Percentiles rank a stretch among this genome's conserved stretches.
phyloP scores from a whole-genome alignment of 2,888 invertebrate species.

The Platerodrilus igneus region DNA sequence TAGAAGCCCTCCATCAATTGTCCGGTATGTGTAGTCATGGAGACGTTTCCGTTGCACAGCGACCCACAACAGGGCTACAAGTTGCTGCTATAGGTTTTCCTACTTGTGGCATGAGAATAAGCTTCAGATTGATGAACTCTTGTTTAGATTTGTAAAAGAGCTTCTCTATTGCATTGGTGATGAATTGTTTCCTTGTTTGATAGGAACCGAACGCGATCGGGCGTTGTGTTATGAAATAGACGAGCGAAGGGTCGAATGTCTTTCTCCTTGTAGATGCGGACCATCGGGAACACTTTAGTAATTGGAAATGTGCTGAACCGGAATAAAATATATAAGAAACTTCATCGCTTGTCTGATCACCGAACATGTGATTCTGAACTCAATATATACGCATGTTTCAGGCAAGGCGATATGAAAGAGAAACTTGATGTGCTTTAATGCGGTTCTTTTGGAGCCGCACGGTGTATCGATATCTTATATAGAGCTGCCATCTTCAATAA shows the following conservation, averaged over 20 bases:
- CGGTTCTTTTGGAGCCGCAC: slow-evolving; percentile 10
- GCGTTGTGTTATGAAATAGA: slow-evolving; percentile 37
- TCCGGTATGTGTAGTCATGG: slow-evolving; percentile 28
- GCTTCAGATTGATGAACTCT: slow-evolving; percentile 26
- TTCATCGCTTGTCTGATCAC: slow-evolving; percentile 38
- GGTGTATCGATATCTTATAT: slow-evolving; percentile 19
- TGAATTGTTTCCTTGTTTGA: slow-evolving; percentile 31
- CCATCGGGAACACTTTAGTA: slow-evolving; percentile 41
- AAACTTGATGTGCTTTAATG: slow-evolving; percentile 21
- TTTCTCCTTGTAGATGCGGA: slow-evolving; percentile 22
- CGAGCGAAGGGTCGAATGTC: slow-evolving; percentile 35
- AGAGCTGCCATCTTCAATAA: slow-evolving; percentile 23
- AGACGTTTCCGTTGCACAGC: slow-evolving; percentile 28
- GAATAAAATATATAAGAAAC: slow-evolving; percentile 46
- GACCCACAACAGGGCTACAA: slow-evolving; percentile 28
- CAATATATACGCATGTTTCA: slow-evolving; percentile 20
- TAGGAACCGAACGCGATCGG: slow-evolving; percentile 25
- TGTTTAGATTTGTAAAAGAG: slow-evolving; percentile 27
- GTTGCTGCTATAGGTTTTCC: slow-evolving; percentile 29
- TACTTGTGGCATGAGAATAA: slow-evolving; percentile 16
- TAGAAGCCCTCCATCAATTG: slow-evolving; percentile 24
- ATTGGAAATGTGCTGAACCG: slow-evolving; percentile 45
- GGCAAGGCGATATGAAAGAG: slow-evolving; percentile 8
- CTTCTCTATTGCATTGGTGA: slow-evolving; percentile 19
- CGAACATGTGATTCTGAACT: slow-evolving; percentile 31